phyloP scores from a whole-genome alignment of 2,113 vertebrate species.

The Pomatorhinus ruficollis region DNA sequence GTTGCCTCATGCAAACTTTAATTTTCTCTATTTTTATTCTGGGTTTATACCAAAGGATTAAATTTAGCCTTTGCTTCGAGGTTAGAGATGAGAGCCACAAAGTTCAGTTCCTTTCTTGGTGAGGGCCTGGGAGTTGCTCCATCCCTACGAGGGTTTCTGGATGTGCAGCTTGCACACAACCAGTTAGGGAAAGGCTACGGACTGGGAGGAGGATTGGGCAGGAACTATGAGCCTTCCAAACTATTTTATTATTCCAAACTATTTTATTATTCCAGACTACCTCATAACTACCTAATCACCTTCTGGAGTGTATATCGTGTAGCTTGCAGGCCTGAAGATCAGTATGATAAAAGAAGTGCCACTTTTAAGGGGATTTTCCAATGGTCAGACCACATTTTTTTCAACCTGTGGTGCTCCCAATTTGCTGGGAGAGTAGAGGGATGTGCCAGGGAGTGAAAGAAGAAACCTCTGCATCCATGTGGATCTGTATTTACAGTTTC shows the following conservation, averaged over 20 bases:
- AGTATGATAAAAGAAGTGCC: neutral
- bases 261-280: neutral
- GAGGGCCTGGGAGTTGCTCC: neutral
- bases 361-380: neutral
- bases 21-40: neutral
- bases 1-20: neutral
- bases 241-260: neutral
- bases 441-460: neutral
- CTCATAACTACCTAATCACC: neutral
- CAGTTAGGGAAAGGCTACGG: rapidly evolving
- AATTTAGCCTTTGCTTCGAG: neutral
- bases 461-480: neutral
- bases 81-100: neutral
- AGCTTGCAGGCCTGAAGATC: neutral
- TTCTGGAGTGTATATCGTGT: rapidly evolving
- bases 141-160: rapidly evolving
- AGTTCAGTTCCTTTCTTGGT: neutral
- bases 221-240: neutral
- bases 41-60: neutral
- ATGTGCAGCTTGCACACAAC: rapidly evolving
- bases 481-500: neutral
- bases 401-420: rapidly evolving
- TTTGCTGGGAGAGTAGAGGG: neutral
- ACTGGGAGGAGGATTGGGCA: neutral
- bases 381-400: neutral